Conservation (phyloP, 1,140 invertebrate species). For the Hyles vespertilio region DNA sequence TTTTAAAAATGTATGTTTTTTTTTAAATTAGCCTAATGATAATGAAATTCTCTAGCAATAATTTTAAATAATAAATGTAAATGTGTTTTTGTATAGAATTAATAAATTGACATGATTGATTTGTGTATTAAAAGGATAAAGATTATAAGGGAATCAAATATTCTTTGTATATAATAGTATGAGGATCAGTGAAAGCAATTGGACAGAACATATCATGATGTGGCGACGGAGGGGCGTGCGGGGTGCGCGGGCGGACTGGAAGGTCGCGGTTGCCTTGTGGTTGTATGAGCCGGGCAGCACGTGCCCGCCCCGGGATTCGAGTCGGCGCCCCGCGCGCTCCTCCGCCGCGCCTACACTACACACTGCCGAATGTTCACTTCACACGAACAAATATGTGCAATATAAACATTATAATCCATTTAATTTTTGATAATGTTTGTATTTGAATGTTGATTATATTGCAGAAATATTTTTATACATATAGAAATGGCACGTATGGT, state of each 20-base stretch:
- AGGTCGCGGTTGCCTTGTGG: no score
- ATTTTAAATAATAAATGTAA: slow-evolving; percentile 70
- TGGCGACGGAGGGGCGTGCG: slow-evolving; percentile 22
- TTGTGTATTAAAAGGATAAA: slow-evolving; percentile 44
- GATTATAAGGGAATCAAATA: slow-evolving; percentile 35
- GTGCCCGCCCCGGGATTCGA: neutral
- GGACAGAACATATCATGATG: slow-evolving; percentile 37
- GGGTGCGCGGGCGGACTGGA: neutral
- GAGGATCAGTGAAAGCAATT: slow-evolving; percentile 32
- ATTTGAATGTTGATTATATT: slow-evolving; percentile 72
- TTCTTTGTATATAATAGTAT: slow-evolving; percentile 44
- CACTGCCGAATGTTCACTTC: slow-evolving; percentile 37
- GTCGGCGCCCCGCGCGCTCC: slow-evolving; percentile 8
- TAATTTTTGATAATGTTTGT: slow-evolving; percentile 72
- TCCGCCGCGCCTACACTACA: slow-evolving; percentile 10
- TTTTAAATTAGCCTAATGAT: slow-evolving; percentile 51
- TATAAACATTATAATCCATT: slow-evolving; percentile 59
- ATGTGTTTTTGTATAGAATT: slow-evolving; percentile 72
- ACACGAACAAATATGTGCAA: slow-evolving; percentile 49
- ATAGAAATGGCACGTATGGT: slow-evolving; percentile 56
- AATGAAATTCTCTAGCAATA: slow-evolving; percentile 74
- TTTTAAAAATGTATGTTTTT: slow-evolving; percentile 55
- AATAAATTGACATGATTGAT: slow-evolving; percentile 53
- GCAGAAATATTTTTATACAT: slow-evolving; percentile 73
- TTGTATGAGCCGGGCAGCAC: neutral